Percentiles rank a stretch among this genome's conserved stretches.
phyloP scores from a whole-genome alignment of 2,888 invertebrate species.

The Spatulosminthurus flaviceps region DNA sequence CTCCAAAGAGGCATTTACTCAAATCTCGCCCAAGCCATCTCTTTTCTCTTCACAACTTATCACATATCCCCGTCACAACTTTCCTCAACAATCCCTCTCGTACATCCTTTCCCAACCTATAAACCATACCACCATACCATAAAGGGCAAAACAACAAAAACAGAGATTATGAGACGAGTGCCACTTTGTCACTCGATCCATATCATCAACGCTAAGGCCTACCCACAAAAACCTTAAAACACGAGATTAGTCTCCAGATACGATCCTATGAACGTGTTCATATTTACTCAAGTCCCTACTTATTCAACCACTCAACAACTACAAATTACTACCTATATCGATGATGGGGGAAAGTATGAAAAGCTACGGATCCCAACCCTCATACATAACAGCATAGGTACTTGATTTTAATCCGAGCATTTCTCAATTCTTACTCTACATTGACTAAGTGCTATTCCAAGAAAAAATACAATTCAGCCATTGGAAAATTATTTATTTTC shows the following conservation, averaged over 20 bases:
- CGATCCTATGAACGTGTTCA: no score
- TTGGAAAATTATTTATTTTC: no score
- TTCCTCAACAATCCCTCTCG: background rate
- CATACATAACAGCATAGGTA: no score
- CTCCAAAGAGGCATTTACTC: background rate
- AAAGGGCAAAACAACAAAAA: background rate
- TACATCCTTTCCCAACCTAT: background rate
- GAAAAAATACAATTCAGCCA: no score
- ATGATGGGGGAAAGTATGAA: no score
- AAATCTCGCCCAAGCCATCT: background rate
- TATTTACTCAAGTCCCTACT: no score
- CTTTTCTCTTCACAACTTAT: background rate
- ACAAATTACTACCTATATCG: no score
- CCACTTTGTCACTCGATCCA: slow-evolving; percentile 2
- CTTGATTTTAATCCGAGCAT: no score
- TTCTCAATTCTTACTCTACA: no score
- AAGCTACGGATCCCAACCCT: no score
- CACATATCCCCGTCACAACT: background rate
- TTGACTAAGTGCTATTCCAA: no score
- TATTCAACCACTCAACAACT: no score
- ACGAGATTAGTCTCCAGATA: background rate
- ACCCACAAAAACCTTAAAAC: background rate
- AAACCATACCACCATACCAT: background rate
- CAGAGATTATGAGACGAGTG: slow-evolving; percentile 5
- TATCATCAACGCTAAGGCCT: background rate